Percentiles rank a stretch among this genome's conserved stretches.
Evolutionary conservation across 1,140 invertebrate species (phyloP).

Genomic region (Lepidurus couesii): DNA sequence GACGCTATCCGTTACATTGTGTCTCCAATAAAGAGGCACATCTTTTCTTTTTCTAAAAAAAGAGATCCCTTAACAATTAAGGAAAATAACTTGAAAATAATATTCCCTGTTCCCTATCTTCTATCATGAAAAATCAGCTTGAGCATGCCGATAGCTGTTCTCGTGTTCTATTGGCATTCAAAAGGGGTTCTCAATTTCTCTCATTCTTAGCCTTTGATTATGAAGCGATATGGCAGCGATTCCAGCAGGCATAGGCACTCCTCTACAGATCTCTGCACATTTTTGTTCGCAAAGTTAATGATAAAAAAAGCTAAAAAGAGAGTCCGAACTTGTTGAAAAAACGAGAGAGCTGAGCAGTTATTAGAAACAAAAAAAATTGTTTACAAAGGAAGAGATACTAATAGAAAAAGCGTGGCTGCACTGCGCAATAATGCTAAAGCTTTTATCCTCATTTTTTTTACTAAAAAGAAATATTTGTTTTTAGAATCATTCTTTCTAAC

Average conservation of each 20-base stretch:
- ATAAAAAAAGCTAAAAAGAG: neutral
- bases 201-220: conserved; percentile 6
- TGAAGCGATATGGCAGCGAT: conserved; percentile 21
- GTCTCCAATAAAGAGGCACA: conserved; percentile 17
- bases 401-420: neutral
- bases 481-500: neutral
- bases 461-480: neutral
- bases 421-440: conserved; percentile 8
- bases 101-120: neutral
- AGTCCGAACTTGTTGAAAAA: neutral
- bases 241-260: conserved; percentile 20
- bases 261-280: conserved; percentile 18
- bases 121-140: conserved; percentile 19
- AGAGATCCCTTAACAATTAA: conserved; percentile 4
- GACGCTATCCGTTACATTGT: conserved; percentile 11
- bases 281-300: neutral
- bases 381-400: neutral
- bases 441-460: neutral
- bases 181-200: neutral
- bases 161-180: conserved; percentile 14
- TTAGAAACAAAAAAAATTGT: neutral
- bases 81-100: neutral
- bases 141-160: neutral
- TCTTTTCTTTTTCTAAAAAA: conserved; percentile 6
- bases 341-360: neutral